phyloP scores from a whole-genome alignment of 1,140 invertebrate species.

The Drosophila bifasciata region DNA sequence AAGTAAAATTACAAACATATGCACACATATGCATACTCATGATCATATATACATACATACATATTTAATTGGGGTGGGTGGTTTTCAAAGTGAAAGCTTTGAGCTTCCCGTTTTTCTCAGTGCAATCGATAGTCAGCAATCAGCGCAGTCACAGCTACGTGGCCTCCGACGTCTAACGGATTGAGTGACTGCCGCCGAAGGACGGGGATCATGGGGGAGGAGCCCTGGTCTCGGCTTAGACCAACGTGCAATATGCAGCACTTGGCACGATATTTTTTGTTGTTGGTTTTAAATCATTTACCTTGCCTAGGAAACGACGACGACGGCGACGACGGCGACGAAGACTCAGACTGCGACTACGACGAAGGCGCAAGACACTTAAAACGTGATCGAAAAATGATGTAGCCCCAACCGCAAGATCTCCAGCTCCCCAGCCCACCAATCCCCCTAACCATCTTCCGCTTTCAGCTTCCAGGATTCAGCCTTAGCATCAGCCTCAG shows the following conservation, averaged over 20 bases:
- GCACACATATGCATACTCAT: too few species aligned
- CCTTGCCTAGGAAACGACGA: constrained; percentile 70
- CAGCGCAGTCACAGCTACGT: constrained; percentile 65
- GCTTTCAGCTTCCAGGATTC: constrained; percentile 12
- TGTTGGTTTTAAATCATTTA: constrained; percentile 83
- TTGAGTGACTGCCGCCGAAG: constrained; percentile 66
- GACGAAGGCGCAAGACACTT: constrained; percentile 79
- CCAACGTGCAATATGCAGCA: constrained; percentile 77
- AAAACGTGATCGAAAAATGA: constrained; percentile 82
- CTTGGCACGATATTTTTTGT: constrained; percentile 79
- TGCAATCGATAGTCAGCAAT: constrained; percentile 55
- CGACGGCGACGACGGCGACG: constrained; percentile 41
- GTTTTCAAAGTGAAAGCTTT: too few species aligned
- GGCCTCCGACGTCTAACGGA: constrained; percentile 71
- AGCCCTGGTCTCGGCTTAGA: constrained; percentile 39
- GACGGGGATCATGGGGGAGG: neutral
- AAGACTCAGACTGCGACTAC: constrained; percentile 42
- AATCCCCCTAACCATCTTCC: constrained; percentile 34
- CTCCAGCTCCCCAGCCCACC: constrained; percentile 42
- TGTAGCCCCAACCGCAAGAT: constrained; percentile 65
- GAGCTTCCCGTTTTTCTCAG: constrained; percentile 19
- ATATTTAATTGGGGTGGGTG: too few species aligned
- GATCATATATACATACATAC: too few species aligned
- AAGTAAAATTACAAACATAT: constrained; percentile 29
- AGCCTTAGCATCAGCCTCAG: constrained; percentile 14